Evolutionary conservation across 2,888 invertebrate genomes (phyloP).

Genomic region (Hyalella azteca): DNA sequence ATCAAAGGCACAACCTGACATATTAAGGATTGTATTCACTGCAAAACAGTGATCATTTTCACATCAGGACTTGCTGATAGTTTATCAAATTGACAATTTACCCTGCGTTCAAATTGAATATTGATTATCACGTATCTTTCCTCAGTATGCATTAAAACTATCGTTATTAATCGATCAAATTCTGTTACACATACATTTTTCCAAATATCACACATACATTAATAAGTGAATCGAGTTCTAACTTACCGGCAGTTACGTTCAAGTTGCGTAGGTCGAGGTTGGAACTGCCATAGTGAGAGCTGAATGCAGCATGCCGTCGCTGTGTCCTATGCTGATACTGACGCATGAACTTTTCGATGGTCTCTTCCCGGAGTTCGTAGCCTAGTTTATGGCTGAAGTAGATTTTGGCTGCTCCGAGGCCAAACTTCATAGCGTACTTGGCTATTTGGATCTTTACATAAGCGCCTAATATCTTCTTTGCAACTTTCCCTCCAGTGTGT

Average conservation of each 20-base stretch:
- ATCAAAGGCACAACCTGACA: too few relatives aligned
- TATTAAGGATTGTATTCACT: too few relatives aligned
- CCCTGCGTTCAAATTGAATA: too few relatives aligned
- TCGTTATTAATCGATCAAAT: too few relatives aligned
- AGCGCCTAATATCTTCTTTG: constrained; percentile 42
- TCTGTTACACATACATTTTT: too few relatives aligned
- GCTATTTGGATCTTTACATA: constrained; percentile 52
- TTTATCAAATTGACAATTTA: too few relatives aligned
- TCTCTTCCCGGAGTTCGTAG: constrained; percentile 44
- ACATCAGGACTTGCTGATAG: too few relatives aligned
- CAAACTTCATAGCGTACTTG: constrained; percentile 56
- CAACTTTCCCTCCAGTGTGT: constrained; percentile 15
- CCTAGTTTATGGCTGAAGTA: constrained; percentile 53
- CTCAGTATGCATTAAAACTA: too few relatives aligned
- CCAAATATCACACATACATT: too few relatives aligned
- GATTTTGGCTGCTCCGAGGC: constrained; percentile 50
- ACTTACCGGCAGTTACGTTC: constrained; percentile 49
- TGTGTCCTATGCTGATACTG: constrained; percentile 40
- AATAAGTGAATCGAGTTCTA: too few relatives aligned
- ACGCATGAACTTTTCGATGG: constrained; percentile 52
- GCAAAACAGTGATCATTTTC: too few relatives aligned
- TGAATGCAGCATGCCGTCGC: constrained; percentile 17
- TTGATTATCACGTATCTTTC: too few relatives aligned
- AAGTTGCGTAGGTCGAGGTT: neutral
- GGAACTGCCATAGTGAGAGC: neutral